A percentile compares a stretch with the other conserved stretches of the same genome.
These are phyloP conservation scores for Acanthacorydalis orientalis DNA, from an alignment of 2,888 invertebrate genomes.

Conservation along the genomic window DNA sequence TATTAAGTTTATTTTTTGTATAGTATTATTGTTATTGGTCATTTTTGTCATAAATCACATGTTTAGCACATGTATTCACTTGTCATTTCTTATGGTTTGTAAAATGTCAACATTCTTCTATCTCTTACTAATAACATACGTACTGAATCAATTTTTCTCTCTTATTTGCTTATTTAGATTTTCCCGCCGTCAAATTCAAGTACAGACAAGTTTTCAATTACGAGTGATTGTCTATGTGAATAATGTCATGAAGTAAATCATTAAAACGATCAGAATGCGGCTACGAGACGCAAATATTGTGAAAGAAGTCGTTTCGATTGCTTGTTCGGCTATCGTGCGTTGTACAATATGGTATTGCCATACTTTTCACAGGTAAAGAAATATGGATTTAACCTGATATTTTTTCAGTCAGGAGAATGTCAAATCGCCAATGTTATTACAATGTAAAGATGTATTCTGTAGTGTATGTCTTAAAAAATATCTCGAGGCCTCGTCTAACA, in stretches of 20 bases:
- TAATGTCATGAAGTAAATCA: background rate
- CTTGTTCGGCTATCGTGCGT: background rate
- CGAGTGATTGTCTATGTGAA: no score
- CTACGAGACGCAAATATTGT: background rate
- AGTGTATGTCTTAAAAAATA: constrained; percentile 13
- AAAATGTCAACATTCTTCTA: no score
- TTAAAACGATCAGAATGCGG: background rate
- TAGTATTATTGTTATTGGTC: no score
- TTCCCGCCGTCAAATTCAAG: no score
- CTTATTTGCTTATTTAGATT: no score
- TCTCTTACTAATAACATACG: no score
- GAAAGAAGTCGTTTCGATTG: background rate
- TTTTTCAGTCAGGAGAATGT: constrained; percentile 14
- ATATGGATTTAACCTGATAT: background rate
- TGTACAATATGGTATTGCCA: constrained; percentile 1
- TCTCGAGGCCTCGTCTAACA: constrained; percentile 7
- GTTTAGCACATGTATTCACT: no score
- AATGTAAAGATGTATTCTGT: constrained; percentile 18
- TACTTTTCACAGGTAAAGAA: background rate
- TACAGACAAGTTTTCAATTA: no score
- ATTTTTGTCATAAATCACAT: no score
- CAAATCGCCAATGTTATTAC: constrained; percentile 12
- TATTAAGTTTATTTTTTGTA: no score
- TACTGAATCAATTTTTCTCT: no score
- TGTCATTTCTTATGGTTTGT: no score